Conservation (phyloP, 2,888 invertebrate genomes). For the Meloe dianella region DNA sequence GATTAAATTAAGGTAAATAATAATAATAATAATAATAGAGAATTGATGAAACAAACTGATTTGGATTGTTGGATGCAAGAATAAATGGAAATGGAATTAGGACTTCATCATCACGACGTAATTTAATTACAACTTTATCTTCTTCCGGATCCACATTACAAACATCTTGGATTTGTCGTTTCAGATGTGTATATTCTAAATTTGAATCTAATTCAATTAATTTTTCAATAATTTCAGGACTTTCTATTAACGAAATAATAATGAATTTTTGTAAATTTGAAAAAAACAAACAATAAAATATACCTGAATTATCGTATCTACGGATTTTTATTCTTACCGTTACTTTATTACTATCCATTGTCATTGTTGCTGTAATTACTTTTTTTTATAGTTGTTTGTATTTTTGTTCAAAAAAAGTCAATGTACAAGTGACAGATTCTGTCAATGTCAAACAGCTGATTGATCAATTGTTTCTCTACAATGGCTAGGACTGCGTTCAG, state of each 20-base stretch:
- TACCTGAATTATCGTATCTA: slow-evolving; percentile 48
- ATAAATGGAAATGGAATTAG: slow-evolving; percentile 59
- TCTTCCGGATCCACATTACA: slow-evolving; percentile 53
- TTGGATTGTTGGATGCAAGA: slow-evolving; percentile 44
- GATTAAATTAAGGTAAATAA: no score
- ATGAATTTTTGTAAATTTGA: not conserved
- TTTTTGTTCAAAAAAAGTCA: not conserved
- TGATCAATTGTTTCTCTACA: no score
- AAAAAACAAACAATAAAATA: no score
- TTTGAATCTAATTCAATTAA: slow-evolving; percentile 48
- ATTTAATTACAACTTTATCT: slow-evolving; percentile 58
- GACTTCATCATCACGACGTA: slow-evolving; percentile 57
- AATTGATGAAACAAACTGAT: slow-evolving; percentile 30
- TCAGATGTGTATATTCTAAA: slow-evolving; percentile 48
- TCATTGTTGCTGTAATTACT: not conserved
- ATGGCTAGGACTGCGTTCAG: no score
- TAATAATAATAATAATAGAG: slow-evolving; percentile 17
- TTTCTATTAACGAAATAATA: slow-evolving; percentile 35
- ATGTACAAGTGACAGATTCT: not conserved
- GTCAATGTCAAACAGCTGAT: not conserved
- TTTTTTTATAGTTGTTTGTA: not conserved
- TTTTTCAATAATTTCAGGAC: slow-evolving; percentile 45
- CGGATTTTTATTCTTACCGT: slow-evolving; percentile 47
- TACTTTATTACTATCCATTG: slow-evolving; percentile 24
- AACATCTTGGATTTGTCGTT: slow-evolving; percentile 48